Conservation (phyloP, 2,797 vertebrate species). For the Channa striata region DNA sequence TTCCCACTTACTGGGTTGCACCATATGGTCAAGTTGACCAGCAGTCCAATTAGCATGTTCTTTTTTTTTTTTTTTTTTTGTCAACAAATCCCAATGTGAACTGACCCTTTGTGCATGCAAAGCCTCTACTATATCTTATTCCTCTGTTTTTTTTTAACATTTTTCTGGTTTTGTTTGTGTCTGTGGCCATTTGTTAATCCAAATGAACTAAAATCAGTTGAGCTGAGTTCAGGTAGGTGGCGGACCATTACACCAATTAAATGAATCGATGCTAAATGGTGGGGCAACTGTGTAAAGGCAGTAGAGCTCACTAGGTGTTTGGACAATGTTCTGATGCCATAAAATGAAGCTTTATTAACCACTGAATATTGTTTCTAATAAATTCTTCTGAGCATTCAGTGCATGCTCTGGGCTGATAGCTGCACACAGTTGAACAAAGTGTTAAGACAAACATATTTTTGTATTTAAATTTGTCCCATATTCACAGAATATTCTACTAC, state of each 20-base stretch:
- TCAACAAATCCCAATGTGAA: not conserved
- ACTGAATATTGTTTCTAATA: no score
- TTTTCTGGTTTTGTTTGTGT: not conserved
- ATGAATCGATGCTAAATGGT: not conserved
- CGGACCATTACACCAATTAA: not conserved
- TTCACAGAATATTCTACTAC: no score
- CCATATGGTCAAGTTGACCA: not conserved
- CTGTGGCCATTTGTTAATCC: not conserved
- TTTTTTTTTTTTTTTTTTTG: not conserved
- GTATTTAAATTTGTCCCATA: not conserved
- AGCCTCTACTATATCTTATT: constrained; percentile 3
- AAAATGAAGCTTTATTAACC: no score
- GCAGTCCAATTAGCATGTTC: not conserved
- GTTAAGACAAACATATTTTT: no score
- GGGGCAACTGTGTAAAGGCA: not conserved
- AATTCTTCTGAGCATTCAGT: no score
- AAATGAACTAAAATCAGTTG: not conserved
- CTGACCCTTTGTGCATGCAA: not conserved
- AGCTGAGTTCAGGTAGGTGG: not conserved
- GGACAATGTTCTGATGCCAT: not conserved
- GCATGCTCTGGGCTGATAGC: no score
- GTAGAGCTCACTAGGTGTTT: not conserved
- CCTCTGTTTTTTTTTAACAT: not conserved
- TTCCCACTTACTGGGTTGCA: not conserved
- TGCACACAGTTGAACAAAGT: no score